Evolutionary conservation across 2,888 invertebrate species (phyloP).

Genomic region (Hydropsyche betteni): DNA sequence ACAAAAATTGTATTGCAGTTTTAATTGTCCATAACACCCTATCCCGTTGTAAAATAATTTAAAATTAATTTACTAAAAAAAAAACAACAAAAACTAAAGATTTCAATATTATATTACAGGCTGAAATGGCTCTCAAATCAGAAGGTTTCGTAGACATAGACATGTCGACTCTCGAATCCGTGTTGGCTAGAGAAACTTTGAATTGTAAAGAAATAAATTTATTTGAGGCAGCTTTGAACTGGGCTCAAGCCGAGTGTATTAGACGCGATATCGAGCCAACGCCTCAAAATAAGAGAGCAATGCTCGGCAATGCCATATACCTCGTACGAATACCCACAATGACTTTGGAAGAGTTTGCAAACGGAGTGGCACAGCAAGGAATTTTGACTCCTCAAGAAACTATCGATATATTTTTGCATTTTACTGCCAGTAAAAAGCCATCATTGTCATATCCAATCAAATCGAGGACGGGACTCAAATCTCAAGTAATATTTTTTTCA

Average conservation of each 20-base stretch:
- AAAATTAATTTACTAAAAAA: too few species aligned
- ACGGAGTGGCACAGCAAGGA: constrained; percentile 92
- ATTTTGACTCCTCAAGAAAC: constrained; percentile 92
- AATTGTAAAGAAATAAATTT: constrained; percentile 94
- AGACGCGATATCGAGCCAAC: constrained; percentile 84
- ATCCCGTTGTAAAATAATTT: not conserved
- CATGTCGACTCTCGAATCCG: constrained; percentile 89
- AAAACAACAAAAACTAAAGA: too few species aligned
- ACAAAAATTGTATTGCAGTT: constrained; percentile 67
- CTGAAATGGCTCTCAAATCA: constrained; percentile 94
- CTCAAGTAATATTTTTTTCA: constrained; percentile 70
- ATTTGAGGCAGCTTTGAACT: constrained; percentile 89
- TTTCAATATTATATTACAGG: constrained; percentile 65
- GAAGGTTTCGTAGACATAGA: constrained; percentile 98
- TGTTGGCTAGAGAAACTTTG: constrained; percentile 90
- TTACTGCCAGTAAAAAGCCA: constrained; percentile 90
- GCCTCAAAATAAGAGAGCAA: constrained; percentile 79
- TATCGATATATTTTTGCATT: constrained; percentile 94
- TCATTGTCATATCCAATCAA: constrained; percentile 83
- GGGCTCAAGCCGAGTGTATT: constrained; percentile 92
- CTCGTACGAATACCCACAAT: constrained; percentile 93
- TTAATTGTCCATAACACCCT: constrained; percentile 56
- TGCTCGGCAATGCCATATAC: constrained; percentile 81
- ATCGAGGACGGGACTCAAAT: constrained; percentile 85
- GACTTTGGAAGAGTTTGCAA: constrained; percentile 90